phyloP scores from a whole-genome alignment of 2,797 vertebrate genomes.

The Phrynocephalus guinanensis region DNA sequence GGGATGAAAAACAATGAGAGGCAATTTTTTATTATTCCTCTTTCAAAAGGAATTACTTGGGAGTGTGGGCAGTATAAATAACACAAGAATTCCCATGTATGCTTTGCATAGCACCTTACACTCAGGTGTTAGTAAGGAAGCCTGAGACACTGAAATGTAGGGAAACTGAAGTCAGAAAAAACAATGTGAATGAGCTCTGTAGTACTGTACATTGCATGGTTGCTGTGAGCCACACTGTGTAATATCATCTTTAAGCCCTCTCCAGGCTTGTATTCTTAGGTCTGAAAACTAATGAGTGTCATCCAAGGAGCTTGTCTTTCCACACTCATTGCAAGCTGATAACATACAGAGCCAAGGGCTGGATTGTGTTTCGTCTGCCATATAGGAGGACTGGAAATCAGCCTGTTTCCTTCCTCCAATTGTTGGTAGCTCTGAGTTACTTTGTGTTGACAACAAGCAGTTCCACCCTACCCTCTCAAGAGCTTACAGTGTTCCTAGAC shows the following conservation, averaged over 20 bases:
- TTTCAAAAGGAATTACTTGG: too few relatives aligned
- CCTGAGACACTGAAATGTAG: background rate
- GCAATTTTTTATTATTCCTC: background rate
- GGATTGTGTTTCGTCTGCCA: background rate
- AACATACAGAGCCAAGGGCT: background rate
- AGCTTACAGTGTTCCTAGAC: background rate
- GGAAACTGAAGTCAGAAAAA: background rate
- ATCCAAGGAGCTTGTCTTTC: background rate
- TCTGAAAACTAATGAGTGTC: background rate
- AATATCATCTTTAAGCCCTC: background rate
- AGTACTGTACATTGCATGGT: background rate
- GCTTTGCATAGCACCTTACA: background rate
- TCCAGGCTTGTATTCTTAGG: background rate
- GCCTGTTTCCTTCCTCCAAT: slow-evolving; percentile 21
- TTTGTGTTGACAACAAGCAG: slow-evolving; percentile 3
- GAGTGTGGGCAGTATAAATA: background rate
- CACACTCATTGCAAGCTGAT: background rate
- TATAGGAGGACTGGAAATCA: background rate
- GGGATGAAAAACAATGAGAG: background rate
- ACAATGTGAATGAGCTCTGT: background rate
- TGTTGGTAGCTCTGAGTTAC: background rate
- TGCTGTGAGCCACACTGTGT: background rate
- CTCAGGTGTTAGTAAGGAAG: background rate
- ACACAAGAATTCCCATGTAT: background rate
- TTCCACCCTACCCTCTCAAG: background rate